phyloP scores from a whole-genome alignment of 2,797 vertebrate species.

The Spondyliosoma cantharus region DNA sequence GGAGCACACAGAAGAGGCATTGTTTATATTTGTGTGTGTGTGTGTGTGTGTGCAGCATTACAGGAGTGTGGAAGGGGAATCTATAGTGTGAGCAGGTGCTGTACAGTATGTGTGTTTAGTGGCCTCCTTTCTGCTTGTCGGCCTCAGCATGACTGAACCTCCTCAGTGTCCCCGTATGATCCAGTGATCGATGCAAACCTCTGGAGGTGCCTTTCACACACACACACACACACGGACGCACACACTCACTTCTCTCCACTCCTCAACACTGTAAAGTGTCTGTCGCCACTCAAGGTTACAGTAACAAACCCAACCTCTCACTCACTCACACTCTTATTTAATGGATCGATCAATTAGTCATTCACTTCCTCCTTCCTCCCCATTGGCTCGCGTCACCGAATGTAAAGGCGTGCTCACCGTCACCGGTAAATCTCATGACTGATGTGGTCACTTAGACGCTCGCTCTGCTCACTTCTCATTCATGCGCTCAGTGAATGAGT shows the following conservation, averaged over 20 bases:
- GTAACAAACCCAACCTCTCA: slow-evolving; percentile 53
- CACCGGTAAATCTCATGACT: slow-evolving; percentile 18
- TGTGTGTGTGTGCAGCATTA: slow-evolving; percentile 11
- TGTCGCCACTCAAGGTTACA: slow-evolving; percentile 67
- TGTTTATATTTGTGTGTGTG: slow-evolving; percentile 39
- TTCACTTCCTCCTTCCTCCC: slow-evolving; percentile 40
- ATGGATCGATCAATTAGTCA: slow-evolving; percentile 54
- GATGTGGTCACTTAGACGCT: slow-evolving; percentile 9
- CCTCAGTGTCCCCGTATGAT: slow-evolving; percentile 20
- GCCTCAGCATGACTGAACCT: slow-evolving; percentile 5
- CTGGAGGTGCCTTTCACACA: slow-evolving; percentile 44
- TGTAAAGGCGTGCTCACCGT: slow-evolving; percentile 3
- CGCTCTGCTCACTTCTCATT: slow-evolving; percentile 31
- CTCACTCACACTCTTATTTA: slow-evolving; percentile 34
- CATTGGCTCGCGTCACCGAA: slow-evolving; percentile 27
- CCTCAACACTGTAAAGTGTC: slow-evolving; percentile 55
- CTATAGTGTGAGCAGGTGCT: slow-evolving; percentile 30
- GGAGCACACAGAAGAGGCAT: slow-evolving; percentile 28
- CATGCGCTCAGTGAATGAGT: slow-evolving; percentile 39
- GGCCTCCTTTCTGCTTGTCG: slow-evolving; percentile 13
- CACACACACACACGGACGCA: slow-evolving; percentile 33
- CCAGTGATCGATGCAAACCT: slow-evolving; percentile 29
- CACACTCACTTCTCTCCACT: slow-evolving; percentile 26
- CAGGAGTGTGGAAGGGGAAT: background rate
- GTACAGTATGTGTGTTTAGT: slow-evolving; percentile 9